phyloP scores from a whole-genome alignment of 2,797 vertebrate species.

The Geotrypetes seraphini region DNA sequence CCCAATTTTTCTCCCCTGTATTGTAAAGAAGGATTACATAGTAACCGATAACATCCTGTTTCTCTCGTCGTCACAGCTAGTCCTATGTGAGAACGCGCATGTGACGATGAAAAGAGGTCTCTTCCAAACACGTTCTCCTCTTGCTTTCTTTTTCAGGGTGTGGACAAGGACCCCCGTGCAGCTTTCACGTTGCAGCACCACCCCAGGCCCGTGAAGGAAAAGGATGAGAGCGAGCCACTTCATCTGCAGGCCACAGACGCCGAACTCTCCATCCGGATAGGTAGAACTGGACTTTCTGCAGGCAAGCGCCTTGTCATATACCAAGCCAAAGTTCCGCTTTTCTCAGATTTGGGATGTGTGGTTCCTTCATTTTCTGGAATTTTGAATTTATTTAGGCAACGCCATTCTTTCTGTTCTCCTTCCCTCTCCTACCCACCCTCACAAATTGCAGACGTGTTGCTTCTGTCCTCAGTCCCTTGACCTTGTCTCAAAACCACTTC shows the following conservation, averaged over 20 bases:
- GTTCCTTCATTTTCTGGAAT: no score
- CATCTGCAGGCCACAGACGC: constrained; percentile 33
- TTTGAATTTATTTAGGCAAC: no score
- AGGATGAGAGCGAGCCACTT: constrained; percentile 34
- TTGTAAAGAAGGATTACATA: no score
- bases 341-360: rapidly evolving
- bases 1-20: no score
- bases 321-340: constrained; percentile 12
- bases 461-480: no score
- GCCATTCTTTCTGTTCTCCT: no score
- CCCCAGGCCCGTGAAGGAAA: constrained; percentile 54
- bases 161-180: constrained; percentile 56
- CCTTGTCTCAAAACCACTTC: no score
- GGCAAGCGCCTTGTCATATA: constrained; percentile 87
- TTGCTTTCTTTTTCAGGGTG: constrained; percentile 55
- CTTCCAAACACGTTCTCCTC: background rate
- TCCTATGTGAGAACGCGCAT: no score
- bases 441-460: background rate
- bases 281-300: constrained; percentile 76
- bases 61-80: no score
- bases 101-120: no score
- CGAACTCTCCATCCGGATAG: constrained; percentile 87
- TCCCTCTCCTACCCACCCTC: background rate
- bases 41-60: no score
- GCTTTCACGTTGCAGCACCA: constrained; percentile 55